Base-by-base conservation (phyloP, 2,113 vertebrate genomes). In the Orthochromis malagaraziensis region DNA sequence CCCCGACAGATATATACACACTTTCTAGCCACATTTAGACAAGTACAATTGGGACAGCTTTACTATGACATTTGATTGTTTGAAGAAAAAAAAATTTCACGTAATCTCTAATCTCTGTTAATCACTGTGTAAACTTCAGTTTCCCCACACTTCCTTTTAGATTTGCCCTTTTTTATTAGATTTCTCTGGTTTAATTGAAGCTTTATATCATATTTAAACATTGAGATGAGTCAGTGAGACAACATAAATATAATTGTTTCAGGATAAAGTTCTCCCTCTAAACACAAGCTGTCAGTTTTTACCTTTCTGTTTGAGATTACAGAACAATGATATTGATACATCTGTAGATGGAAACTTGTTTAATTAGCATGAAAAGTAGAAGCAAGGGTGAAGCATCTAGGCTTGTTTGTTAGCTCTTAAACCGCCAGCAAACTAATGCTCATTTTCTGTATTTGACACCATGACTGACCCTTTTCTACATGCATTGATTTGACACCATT, bases 1-100 rank as follows among this genome's bases (percentile, higher is more conserved):
- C 21, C 45, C 40, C 54, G 6, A 21, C 7, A 14, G 83, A 83
- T 79, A 87, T 75, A 87, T 38, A 70, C 79, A 85, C 75, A 85
- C 47, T 55, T 26, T 17, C 31, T 54, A 8, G 9, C 35, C 12
- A 63, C 54, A 81, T 45, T 35, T n/a, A 35, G 17, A 33, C 31
- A 79, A 83, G 24, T 29, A 13, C 38, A 45, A 45, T 40, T 68
- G 60, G 33, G 60, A 68, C 60, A 21, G 6, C 35, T 38, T 38
- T 21, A 38, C 33, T 13, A 40, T 21, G 10, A 40, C 60, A 68
- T 68, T 38, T 38, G 35, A 21, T 68, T 12, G 11, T 38, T 38
- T 65, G 17, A 35, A 63, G 16, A 33, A 60, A 5, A 60, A 4
- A 55, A 55, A 24, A 54, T 3, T 60, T 26, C 26, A 35, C 9